phyloP scores from a whole-genome alignment of 2,888 invertebrate genomes.

The Ornithoptera alexandrae region DNA sequence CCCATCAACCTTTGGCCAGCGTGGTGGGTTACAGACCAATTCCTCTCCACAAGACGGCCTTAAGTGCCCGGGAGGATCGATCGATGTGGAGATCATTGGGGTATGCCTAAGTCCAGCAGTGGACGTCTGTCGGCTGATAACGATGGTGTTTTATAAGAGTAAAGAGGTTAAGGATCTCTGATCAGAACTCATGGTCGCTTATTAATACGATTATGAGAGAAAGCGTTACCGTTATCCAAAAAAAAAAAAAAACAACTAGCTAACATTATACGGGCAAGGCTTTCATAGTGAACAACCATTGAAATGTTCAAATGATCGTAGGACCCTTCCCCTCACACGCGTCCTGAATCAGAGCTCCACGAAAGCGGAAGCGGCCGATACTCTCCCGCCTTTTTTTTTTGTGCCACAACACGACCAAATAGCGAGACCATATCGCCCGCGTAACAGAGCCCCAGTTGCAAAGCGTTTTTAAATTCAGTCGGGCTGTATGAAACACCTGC shows the following conservation, averaged over 20 bases:
- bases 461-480: constrained; percentile 17
- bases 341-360: constrained; percentile 74
- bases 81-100: too few species aligned
- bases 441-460: background rate
- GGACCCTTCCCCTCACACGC: constrained; percentile 55
- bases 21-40: too few species aligned
- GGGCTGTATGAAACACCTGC: constrained; percentile 57
- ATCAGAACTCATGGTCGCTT: background rate
- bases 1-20: too few species aligned
- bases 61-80: too few species aligned
- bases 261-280: constrained; percentile 39
- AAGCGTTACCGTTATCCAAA: constrained; percentile 15
- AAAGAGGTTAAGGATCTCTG: background rate
- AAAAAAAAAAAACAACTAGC: constrained; percentile 3
- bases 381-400: constrained; percentile 61
- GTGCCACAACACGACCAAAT: constrained; percentile 57
- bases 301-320: constrained; percentile 66
- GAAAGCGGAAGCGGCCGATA: constrained; percentile 75
- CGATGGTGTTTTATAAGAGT: too few species aligned
- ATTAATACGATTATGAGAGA: constrained; percentile 12
- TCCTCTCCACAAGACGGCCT: too few species aligned
- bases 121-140: too few species aligned
- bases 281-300: constrained; percentile 33
- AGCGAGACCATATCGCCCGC: constrained; percentile 14
- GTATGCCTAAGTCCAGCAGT: too few species aligned